Evolutionary conservation across 2,888 invertebrate genomes (phyloP).

Genomic region (Leistus spinibarbis): DNA sequence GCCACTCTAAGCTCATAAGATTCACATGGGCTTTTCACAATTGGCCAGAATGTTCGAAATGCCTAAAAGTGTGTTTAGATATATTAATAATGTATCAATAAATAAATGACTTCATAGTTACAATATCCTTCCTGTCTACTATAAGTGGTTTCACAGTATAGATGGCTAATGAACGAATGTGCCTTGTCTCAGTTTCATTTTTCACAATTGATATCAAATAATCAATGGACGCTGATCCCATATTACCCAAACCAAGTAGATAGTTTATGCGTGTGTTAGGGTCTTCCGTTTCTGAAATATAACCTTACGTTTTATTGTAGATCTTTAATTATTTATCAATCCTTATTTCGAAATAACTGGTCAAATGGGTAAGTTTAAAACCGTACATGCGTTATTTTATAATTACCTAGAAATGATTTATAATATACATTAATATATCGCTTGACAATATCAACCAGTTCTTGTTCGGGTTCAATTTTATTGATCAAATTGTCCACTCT

Average conservation of each 20-base stretch:
- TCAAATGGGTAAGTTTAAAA: too few relatives aligned
- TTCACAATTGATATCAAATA: not conserved
- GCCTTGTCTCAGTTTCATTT: not conserved
- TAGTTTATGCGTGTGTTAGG: slow-evolving; percentile 2
- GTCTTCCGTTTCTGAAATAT: slow-evolving; percentile 1
- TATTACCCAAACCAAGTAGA: slow-evolving; percentile 11
- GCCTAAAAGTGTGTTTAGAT: not conserved
- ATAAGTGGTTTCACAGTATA: slow-evolving; percentile 2
- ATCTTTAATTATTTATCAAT: not conserved
- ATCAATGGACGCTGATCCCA: not conserved
- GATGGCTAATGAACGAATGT: slow-evolving; percentile 9
- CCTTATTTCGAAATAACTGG: not conserved
- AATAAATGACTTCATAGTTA: not conserved
- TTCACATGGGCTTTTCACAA: slow-evolving; percentile 3
- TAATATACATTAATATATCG: slow-evolving; percentile 1
- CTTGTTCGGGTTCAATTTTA: not conserved
- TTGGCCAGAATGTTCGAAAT: slow-evolving; percentile 16
- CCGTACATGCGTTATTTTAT: not conserved
- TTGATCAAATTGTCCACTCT: not conserved
- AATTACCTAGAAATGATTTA: not conserved
- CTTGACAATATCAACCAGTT: not conserved
- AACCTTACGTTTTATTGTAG: not conserved
- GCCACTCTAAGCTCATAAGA: slow-evolving; percentile 13
- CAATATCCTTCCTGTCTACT: not conserved
- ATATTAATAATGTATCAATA: not conserved